Base-by-base conservation (phyloP, 2,888 invertebrate species). In the Melanostoma scalare region DNA sequence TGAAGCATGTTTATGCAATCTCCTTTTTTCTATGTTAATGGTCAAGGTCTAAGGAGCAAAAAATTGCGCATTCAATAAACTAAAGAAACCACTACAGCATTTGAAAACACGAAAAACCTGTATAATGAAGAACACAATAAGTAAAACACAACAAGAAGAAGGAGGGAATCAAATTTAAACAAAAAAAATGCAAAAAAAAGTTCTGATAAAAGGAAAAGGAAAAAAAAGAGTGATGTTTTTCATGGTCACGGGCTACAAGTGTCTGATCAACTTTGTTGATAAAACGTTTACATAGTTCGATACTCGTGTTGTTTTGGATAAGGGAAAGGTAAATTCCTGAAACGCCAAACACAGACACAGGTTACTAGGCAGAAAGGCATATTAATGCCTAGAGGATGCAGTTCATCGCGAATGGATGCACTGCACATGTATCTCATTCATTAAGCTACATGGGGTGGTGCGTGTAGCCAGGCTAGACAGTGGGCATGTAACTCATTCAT, bases 11-110 rank as follows among this genome's bases (percentile, higher is more conserved):
- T 84, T 84, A 84, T 84, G 84, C 84, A 84, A 84, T 84, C 74
- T 69, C 79, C 79, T 71, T 79, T 77, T 87, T 87, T 88, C 87
- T 87, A 87, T 90, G 90, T 90, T 90, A 90, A 89, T 90, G 90
- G 90, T 90, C 90, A 90, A 90, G 90, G 90, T 90, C 90, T 90
- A 90, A 90, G 89, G 90, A 89, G 88, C 89, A 89, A 88, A 86
- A 84, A 84, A 84, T 84, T 74, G 73, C 50, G 52, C 74, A 71
- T 72, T 53, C 55, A 71, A 74, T n/a, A 67, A 56, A 52, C 58
- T 42, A 55, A 72, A 82, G 35, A 68, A 65, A 42, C 53, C 44
- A 73, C 61, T 33, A 73, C 6, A 44, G 40, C 63, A 73, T 82
- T 82, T 78, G 68, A 73, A 75, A 82, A 82, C 77, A 82, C 42